Base-by-base conservation (phyloP, 2,113 vertebrate species). In the Ageneiosus marmoratus region DNA sequence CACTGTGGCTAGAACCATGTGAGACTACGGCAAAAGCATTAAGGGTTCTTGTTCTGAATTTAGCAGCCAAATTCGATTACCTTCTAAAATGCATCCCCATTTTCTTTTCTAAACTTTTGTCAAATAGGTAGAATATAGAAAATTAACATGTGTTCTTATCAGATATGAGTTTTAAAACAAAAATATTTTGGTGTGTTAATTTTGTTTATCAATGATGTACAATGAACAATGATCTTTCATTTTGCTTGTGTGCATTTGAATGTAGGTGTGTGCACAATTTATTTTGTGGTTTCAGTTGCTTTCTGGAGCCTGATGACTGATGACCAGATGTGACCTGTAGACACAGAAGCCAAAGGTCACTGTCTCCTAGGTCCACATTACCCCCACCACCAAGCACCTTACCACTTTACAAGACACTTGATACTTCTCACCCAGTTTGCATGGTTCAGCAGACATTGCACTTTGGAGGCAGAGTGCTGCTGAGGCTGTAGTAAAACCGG, bases 1-100 rank as follows among this genome's bases (percentile, higher is more conserved):
- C 95, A 94, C 92, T 93, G 94, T 91, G 95, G 95, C 96, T 95
- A 95, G 95, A 95, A 80, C 86, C 87, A 88, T 69, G 85, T 79
- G 77, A 62, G 80, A 84, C 67, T 73, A 88, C 86, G 87, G 87
- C 87, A 77, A 82, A 87, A 34, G 86, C 85, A 86, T 83, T 86
- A 83, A 88, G 87, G 89, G 77, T 81, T 37, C n/a, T 83, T 84
- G 82, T 83, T 90, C 87, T 88, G 86, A 87, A 88, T 89, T 85
- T 84, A 87, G 83, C 79, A 85, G 84, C 83, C 77, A 83, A 89
- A 90, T 87, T 88, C 79, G 82, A 88, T 89, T 81, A 85, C 80
- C 83, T 73, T 80, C 51, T 72, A 46, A 46, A 83, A 88, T 74
- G 80, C 50, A 50, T 63, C 56, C 74, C 37, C 18, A 29, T n/a